Evolutionary conservation across 2,888 invertebrate species (phyloP), one percentile per base, ranked within the genome.

Genomic region (Andrena hattorfiana): DNA sequence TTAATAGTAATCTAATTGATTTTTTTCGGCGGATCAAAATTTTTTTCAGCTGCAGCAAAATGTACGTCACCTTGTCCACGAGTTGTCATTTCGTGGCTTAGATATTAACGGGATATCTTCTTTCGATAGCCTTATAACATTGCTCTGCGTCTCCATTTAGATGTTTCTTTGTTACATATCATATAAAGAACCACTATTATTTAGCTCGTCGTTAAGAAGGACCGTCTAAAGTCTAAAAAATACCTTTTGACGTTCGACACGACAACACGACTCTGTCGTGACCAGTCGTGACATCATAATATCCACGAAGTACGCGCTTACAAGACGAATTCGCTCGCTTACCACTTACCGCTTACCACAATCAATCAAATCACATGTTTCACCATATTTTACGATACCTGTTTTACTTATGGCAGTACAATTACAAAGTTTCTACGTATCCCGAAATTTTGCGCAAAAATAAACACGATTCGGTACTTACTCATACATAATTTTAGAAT

Each of bases 101-200:
- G 95, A 95, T 92, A 97, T 96, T 91, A 97, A 94, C 69, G 97
- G 97, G 91, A 96, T 96, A 92, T 96, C 96, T 94, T 97, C 97
- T 92, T 95, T 96, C 85, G 95, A 95, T 84, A 95, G 94, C 83
- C 95, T 94, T 88, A 95, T 94, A 79, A 95, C 94, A 84, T 94
- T 94, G 91, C 94, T 94, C 88, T 95, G 95, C 56, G 95, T 93
- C 88, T 93, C 93, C 93, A 93, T 93, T 89, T 90, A 77, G 77
- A 71, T 82, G 66, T 68, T 68, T 83, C 63, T 77, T 87, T 85
- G 77, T 87, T 68, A 68, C 62, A 77, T 71, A 51, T 28, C 77
- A 60, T 70, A 72, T 69, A 67, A 83, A 71, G 62, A 32, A 60
- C 69, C 26, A 56, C 63, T 68, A 23, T 72, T 83, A 78, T 60